Conservation (phyloP, 2,113 vertebrate genomes). For the Lagopus muta region DNA sequence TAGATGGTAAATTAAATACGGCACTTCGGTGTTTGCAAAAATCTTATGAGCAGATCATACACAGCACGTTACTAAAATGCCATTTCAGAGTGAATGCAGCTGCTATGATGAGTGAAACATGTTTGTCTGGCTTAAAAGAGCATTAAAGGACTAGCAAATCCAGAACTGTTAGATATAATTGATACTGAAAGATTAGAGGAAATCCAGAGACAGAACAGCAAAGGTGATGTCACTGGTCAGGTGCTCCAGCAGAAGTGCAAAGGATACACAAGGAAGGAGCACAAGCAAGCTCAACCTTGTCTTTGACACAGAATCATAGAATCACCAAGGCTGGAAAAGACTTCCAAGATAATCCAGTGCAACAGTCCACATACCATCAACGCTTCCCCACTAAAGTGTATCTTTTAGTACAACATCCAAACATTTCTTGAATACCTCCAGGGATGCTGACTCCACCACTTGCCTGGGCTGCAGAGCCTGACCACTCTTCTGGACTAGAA, state of each 20-base stretch:
- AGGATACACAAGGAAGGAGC: not conserved
- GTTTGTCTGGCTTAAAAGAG: not conserved
- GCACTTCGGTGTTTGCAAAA: not conserved
- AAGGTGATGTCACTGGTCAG: fast-evolving
- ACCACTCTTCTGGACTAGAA: too few species aligned
- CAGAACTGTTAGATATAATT: not conserved
- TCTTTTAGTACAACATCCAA: too few species aligned
- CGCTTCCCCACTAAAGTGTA: too few species aligned
- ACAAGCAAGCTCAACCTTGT: too few species aligned
- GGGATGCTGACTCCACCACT: too few species aligned
- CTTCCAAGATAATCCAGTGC: too few species aligned
- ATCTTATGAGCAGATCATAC: not conserved
- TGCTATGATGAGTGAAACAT: not conserved
- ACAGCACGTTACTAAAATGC: not conserved
- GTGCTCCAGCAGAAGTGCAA: not conserved
- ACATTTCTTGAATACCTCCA: too few species aligned
- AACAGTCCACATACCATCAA: too few species aligned
- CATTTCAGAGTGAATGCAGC: not conserved
- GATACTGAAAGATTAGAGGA: not conserved
- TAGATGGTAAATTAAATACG: not conserved
- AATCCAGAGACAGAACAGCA: not conserved
- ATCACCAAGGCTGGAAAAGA: too few species aligned
- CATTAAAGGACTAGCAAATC: not conserved
- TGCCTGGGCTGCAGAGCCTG: too few species aligned
- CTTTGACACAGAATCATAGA: too few species aligned